Base-by-base conservation (phyloP, 2,888 invertebrate genomes). In the Lasius fuliginosus region DNA sequence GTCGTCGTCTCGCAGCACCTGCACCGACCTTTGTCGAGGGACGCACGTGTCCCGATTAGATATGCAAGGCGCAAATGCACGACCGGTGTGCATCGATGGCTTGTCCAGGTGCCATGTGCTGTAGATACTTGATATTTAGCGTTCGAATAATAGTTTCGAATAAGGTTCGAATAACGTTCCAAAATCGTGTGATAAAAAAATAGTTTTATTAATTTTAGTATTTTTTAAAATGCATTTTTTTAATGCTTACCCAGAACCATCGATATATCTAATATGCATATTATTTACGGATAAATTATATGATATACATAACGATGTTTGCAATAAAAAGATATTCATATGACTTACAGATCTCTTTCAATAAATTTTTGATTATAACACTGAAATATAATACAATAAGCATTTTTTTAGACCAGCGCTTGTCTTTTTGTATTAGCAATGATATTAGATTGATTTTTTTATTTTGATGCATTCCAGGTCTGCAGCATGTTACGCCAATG, bases 11-110 rank as follows among this genome's bases (percentile, higher is more conserved):
- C 42, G 87, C 90, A 90, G 87, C 90, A 90, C 90, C 90, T 90
- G 90, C 89, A 87, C 49, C 86, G 86, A 79, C 88, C 60, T 79
- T 85, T 82, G 81, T 69, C 56, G 71, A 53, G n/a, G 49, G 49
- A 83, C 87, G 89, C 90, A 88, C 84, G 90, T 90, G 89, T 88
- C 65, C 68, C 65, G 87, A 87, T 89, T 90, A 90, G 89, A 87
- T 86, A 85, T 76, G 75, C 83, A 42, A 83, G 82, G 76, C 87
- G 68, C 86, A 87, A 87, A 87, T 83, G 85, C 82, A 82, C 85
- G 85, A 81, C 82, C 77, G 64, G 36, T 53, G 76, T 71, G 85
- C 84, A 84, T 86, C 86, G 87, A 81, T 75, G 60, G 77, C 56
- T 67, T 76, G 86, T 83, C 87, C 69, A 79, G 71, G 69, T 79